Evolutionary conservation across 2,888 invertebrate species (phyloP), one percentile per base, ranked within the genome.

Genomic region (Eulithis prunata): DNA sequence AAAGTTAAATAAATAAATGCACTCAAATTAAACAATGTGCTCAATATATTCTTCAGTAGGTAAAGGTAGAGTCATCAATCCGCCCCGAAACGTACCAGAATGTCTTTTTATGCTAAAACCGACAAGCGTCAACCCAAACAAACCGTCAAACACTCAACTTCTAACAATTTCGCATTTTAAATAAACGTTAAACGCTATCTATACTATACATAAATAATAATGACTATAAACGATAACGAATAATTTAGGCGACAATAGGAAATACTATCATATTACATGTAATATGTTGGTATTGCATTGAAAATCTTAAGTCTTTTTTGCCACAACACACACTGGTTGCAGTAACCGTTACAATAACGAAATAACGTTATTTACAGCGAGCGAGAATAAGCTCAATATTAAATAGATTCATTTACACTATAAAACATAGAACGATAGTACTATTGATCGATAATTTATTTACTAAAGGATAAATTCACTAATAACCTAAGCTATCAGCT

Each of bases 141-240:
- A 38, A 53, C 53, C 60, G 41, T 53, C 51, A 68, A 63, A 62
- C 69, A 55, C 43, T 36, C 56, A 55, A 63, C 51, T 10, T 53
- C 12, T 32, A 54, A 64, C 36, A 69, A 71, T 72, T 71, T 71
- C 66, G 68, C 66, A 73, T 76, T 74, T 21, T 72, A 81, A 78
- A 78, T 71, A 76, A 73, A 84, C 84, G 81, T 83, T 79, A 78
- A 68, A 85, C 85, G 81, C 78, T 84, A 81, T 78, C 78, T 80
- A 73, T 73, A 75, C 78, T 84, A 81, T 78, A 79, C 81, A 73
- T 73, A 75, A 75, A 73, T 75, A 74, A 67, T 74, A 73, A 72
- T 75, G 73, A 75, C 75, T 75, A 73, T 69, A 72, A 71, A 71
- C 60, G 45, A 66, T 69, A 71, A 73, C 69, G 69, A 73, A 73